Percentiles rank a stretch among this genome's conserved stretches.
Evolutionary conservation across 2,888 invertebrate genomes (phyloP).

Genomic region (Harpagoxenus sublaevis): DNA sequence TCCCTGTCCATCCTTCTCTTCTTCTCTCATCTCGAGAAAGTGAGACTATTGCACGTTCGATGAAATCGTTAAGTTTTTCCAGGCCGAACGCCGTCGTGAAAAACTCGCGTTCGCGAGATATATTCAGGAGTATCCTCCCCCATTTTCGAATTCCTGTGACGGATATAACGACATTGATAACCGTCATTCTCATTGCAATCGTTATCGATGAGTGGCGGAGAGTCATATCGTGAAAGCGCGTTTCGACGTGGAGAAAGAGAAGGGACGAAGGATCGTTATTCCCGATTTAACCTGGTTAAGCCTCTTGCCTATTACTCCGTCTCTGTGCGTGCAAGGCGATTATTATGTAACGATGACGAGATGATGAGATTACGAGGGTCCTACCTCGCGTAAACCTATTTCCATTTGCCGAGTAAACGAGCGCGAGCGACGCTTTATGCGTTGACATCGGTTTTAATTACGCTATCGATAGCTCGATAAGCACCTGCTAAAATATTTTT

Average conservation of each 20-base stretch:
- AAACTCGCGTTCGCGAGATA: slow-evolving; percentile 11
- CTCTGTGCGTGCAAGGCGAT: slow-evolving; percentile 18
- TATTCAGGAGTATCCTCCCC: background rate
- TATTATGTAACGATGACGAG: slow-evolving; percentile 22
- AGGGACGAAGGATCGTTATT: slow-evolving; percentile 11
- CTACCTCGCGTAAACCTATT: slow-evolving; percentile 16
- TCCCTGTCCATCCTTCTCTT: background rate
- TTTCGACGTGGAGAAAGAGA: background rate
- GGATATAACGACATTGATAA: slow-evolving; percentile 20
- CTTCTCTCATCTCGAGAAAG: background rate
- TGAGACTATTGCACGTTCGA: slow-evolving; percentile 15
- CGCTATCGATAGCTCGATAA: slow-evolving; percentile 32
- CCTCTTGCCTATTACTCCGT: background rate
- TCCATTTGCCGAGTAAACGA: slow-evolving; percentile 27
- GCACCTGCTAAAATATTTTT: slow-evolving; percentile 43
- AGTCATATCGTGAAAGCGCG: background rate
- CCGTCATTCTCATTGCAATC: background rate
- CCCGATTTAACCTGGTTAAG: slow-evolving; percentile 20
- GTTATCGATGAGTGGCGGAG: slow-evolving; percentile 5
- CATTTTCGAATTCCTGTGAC: slow-evolving; percentile 11
- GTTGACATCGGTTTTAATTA: slow-evolving; percentile 43
- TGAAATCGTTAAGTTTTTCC: slow-evolving; percentile 4
- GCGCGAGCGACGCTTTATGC: slow-evolving; percentile 26
- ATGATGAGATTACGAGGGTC: slow-evolving; percentile 22
- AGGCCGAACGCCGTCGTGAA: background rate